Percentiles rank a stretch among this genome's conserved stretches.
Conservation (phyloP, 2,888 invertebrate species). For the Poecilus cupreus region DNA sequence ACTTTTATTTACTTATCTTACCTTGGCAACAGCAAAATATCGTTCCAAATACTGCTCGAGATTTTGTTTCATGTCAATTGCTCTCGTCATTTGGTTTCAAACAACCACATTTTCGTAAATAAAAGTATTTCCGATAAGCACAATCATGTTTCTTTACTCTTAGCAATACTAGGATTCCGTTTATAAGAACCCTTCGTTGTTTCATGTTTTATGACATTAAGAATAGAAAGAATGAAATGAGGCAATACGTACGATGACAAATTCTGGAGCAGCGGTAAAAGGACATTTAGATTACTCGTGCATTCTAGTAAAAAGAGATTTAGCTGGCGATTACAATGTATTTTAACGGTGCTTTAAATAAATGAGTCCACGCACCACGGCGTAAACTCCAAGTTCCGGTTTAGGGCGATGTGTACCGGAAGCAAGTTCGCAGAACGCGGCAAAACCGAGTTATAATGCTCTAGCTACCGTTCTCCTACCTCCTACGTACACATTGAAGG, state of each 20-base stretch:
- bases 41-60: too few relatives aligned
- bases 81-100: too few relatives aligned
- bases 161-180: too few relatives aligned
- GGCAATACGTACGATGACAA: neutral
- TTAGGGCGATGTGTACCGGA: constrained; percentile 31
- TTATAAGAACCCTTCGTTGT: too few relatives aligned
- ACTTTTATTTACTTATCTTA: too few relatives aligned
- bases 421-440: constrained; percentile 2
- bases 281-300: constrained; percentile 12
- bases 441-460: neutral
- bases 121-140: too few relatives aligned
- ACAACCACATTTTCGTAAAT: too few relatives aligned
- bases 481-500: neutral
- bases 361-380: constrained; percentile 38
- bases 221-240: neutral
- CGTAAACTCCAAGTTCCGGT: constrained; percentile 34
- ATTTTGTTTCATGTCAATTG: too few relatives aligned
- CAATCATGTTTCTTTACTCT: too few relatives aligned
- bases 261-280: neutral
- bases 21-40: too few relatives aligned
- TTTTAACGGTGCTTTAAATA: constrained; percentile 30
- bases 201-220: neutral
- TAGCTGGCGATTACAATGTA: constrained; percentile 6
- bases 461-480: neutral
- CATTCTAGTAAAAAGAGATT: constrained; percentile 19